A percentile compares a stretch with the other conserved stretches of the same genome.
phyloP scores from a whole-genome alignment of 2,797 vertebrate genomes.

The Acanthopagrus latus region DNA sequence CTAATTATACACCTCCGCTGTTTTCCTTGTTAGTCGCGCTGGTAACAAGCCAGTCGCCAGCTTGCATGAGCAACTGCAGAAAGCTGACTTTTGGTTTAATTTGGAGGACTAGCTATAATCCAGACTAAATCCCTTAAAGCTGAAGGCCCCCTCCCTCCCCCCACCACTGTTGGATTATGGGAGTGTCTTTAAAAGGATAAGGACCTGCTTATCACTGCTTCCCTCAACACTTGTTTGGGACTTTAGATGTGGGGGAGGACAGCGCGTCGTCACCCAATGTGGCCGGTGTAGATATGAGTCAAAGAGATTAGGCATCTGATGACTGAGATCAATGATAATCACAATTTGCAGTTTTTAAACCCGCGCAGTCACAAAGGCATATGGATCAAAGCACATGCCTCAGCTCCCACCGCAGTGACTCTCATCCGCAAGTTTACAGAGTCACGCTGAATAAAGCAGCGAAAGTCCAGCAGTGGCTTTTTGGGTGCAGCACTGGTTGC shows the following conservation, averaged over 20 bases:
- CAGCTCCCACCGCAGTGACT: constrained; percentile 31
- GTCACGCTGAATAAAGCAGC: constrained; percentile 41
- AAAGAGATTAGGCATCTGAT: constrained; percentile 74
- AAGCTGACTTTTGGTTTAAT: constrained; percentile 90
- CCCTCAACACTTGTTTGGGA: constrained; percentile 81
- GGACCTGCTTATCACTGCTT: constrained; percentile 83
- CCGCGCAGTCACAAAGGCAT: constrained; percentile 60
- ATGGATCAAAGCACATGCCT: constrained; percentile 66
- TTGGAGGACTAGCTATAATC: constrained; percentile 89
- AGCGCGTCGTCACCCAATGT: constrained; percentile 63
- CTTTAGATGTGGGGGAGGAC: constrained; percentile 73
- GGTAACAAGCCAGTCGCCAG: constrained; percentile 81
- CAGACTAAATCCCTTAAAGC: constrained; percentile 87
- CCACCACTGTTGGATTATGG: constrained; percentile 82
- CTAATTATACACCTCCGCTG: constrained; percentile 75
- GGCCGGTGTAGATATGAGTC: constrained; percentile 70
- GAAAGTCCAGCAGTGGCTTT: constrained; percentile 42
- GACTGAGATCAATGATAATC: constrained; percentile 80
- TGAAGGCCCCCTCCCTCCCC: constrained; percentile 74
- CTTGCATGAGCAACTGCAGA: constrained; percentile 86
- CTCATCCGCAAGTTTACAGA: constrained; percentile 40
- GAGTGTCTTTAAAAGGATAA: constrained; percentile 89
- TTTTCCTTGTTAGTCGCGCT: constrained; percentile 73
- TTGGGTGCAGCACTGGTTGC: constrained; percentile 20
- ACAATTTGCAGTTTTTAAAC: constrained; percentile 74